phyloP scores from a whole-genome alignment of 1,140 invertebrate genomes.

The Drosophila insularis region DNA sequence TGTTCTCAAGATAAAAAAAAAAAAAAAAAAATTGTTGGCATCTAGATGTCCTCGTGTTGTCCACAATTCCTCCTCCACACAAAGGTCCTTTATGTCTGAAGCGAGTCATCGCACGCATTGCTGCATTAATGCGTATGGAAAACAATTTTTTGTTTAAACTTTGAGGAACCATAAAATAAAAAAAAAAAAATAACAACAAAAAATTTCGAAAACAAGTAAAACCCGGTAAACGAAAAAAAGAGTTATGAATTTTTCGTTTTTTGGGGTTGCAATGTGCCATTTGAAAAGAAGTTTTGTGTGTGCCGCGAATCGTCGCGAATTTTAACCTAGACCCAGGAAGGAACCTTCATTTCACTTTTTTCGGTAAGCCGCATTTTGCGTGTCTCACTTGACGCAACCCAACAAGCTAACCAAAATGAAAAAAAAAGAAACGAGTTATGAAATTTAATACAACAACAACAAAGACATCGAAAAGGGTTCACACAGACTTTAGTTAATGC shows the following conservation, averaged over 20 bases:
- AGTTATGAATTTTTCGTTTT: slow-evolving; percentile 8
- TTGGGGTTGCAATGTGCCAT: slow-evolving; percentile 32
- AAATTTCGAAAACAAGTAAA: background rate
- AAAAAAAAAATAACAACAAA: background rate
- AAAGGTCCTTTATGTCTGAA: slow-evolving; percentile 14
- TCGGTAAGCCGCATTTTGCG: slow-evolving; percentile 71
- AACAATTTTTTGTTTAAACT: slow-evolving; percentile 58
- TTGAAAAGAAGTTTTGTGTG: slow-evolving; percentile 61
- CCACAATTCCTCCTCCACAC: background rate
- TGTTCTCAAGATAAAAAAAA: background rate
- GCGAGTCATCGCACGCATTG: slow-evolving; percentile 52
- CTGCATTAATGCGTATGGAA: slow-evolving; percentile 80
- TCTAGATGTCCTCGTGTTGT: slow-evolving; percentile 5
- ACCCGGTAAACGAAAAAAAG: slow-evolving; percentile 20
- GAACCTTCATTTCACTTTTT: slow-evolving; percentile 54
- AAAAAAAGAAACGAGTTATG: slow-evolving; percentile 53
- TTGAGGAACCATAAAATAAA: background rate
- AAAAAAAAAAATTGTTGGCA: background rate
- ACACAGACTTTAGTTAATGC: slow-evolving; percentile 44
- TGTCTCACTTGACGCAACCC: slow-evolving; percentile 63
- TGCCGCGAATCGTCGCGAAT: slow-evolving; percentile 58
- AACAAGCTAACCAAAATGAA: slow-evolving; percentile 5
- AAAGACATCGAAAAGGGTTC: slow-evolving; percentile 39
- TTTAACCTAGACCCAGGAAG: slow-evolving; percentile 4
- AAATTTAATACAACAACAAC: slow-evolving; percentile 53